Percentiles rank a stretch among this genome's conserved stretches.
phyloP scores from a whole-genome alignment of 2,113 vertebrate species.

The Porphyrio hochstetteri region DNA sequence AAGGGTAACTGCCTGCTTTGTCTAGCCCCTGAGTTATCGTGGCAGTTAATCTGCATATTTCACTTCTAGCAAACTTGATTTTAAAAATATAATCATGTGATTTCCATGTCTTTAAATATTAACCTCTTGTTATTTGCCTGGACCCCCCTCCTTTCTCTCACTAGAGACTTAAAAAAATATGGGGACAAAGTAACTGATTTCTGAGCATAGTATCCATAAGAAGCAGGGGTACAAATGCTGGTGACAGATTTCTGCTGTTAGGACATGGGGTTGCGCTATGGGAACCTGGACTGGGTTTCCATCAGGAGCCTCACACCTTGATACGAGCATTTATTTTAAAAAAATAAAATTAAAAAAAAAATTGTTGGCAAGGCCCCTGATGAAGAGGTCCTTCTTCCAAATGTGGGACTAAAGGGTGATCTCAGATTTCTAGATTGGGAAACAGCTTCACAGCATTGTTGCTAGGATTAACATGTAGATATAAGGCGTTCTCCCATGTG shows the following conservation, averaged over 20 bases:
- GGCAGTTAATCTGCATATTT: slow-evolving; percentile 18
- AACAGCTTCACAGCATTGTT: neutral
- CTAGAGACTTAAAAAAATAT: neutral
- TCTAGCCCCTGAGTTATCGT: neutral
- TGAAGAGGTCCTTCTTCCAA: neutral
- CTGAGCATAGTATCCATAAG: neutral
- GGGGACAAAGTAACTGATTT: neutral
- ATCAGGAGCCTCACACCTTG: neutral
- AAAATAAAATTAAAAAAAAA: neutral
- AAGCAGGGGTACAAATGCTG: neutral
- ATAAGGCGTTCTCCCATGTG: neutral
- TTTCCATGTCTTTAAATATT: neutral
- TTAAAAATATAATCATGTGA: neutral
- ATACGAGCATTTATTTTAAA: neutral
- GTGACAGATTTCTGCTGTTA: neutral
- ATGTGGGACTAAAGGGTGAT: neutral
- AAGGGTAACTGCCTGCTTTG: slow-evolving; percentile 5
- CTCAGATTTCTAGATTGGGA: neutral
- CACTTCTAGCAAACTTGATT: neutral
- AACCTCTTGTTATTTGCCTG: neutral
- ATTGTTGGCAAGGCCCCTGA: neutral
- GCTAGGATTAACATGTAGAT: neutral
- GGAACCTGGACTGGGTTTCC: neutral
- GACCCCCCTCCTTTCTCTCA: neutral
- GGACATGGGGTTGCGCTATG: neutral